Percentiles rank a stretch among this genome's conserved stretches.
These are phyloP conservation scores for Agrochola lota DNA, from an alignment of 2,888 invertebrate genomes.

Conservation along the genomic window DNA sequence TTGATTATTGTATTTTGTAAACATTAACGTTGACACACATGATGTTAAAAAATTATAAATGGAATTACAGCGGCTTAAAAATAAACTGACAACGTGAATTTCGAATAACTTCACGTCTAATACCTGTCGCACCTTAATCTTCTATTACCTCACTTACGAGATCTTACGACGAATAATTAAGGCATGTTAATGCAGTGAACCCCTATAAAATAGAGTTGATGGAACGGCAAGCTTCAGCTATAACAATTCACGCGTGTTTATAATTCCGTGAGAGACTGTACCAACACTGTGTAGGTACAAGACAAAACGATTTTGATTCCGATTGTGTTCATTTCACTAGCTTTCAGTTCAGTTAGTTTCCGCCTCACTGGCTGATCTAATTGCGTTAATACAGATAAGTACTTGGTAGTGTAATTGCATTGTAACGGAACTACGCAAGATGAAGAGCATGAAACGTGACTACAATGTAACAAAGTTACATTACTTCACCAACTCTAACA, in stretches of 20 bases:
- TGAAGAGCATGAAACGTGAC: slow-evolving; percentile 77
- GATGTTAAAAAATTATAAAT: background rate
- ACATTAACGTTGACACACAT: background rate
- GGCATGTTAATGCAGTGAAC: slow-evolving; percentile 53
- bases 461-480: slow-evolving; percentile 74
- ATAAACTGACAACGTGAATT: slow-evolving; percentile 8
- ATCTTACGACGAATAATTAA: slow-evolving; percentile 57
- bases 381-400: slow-evolving; percentile 71
- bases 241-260: slow-evolving; percentile 42
- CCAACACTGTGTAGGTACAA: slow-evolving; percentile 37
- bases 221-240: slow-evolving; percentile 20
- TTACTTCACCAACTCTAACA: slow-evolving; percentile 70
- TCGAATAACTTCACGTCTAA: slow-evolving; percentile 6
- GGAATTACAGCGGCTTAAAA: slow-evolving; percentile 11
- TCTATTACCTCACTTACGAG: slow-evolving; percentile 40
- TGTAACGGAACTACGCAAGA: slow-evolving; percentile 69
- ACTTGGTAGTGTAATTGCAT: slow-evolving; percentile 71
- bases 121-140: slow-evolving; percentile 54
- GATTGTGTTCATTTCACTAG: slow-evolving; percentile 70
- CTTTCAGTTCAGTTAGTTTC: slow-evolving; percentile 66
- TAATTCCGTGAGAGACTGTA: slow-evolving; percentile 52
- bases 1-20: background rate
- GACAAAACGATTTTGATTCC: slow-evolving; percentile 67
- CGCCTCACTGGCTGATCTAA: slow-evolving; percentile 68
- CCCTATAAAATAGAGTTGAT: slow-evolving; percentile 62